Percentiles rank a stretch among this genome's conserved stretches.
These are phyloP conservation scores for Antheraea pernyi DNA, from an alignment of 1,140 invertebrate genomes.

Conservation along the genomic window DNA sequence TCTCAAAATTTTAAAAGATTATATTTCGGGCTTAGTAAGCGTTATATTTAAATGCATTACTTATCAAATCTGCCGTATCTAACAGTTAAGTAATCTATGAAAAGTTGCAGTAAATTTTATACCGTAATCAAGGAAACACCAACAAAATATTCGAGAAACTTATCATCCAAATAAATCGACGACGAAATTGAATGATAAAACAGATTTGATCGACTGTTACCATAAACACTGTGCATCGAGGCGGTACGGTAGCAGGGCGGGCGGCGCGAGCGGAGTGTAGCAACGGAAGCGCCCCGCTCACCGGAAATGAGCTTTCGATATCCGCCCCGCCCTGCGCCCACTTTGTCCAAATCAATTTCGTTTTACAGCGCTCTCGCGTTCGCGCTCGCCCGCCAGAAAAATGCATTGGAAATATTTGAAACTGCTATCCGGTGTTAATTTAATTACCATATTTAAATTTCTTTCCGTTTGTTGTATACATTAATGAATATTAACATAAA, in stretches of 20 bases:
- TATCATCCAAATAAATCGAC: conserved; percentile 3
- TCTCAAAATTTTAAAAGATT: no score
- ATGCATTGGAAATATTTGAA: conserved; percentile 31
- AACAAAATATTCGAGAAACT: neutral
- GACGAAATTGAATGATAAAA: neutral
- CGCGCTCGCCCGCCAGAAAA: conserved; percentile 26
- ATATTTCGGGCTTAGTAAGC: no score
- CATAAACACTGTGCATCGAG: conserved; percentile 5
- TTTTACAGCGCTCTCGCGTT: conserved; percentile 31
- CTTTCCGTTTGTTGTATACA: neutral
- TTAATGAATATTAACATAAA: neutral
- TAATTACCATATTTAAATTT: conserved; percentile 9
- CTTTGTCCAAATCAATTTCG: conserved; percentile 50
- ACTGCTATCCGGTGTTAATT: conserved; percentile 2
- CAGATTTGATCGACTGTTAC: conserved; percentile 7
- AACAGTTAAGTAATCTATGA: neutral
- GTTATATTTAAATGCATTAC: no score
- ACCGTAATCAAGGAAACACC: neutral
- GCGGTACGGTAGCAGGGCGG: conserved; percentile 12
- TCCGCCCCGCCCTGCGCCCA: conserved; percentile 33
- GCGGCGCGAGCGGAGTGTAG: conserved; percentile 12
- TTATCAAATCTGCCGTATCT: neutral
- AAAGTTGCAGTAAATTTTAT: neutral
- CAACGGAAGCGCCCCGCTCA: conserved; percentile 29
- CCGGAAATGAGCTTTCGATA: conserved; percentile 47